Conservation (phyloP, 2,888 invertebrate species). For the Plebejus melissa region DNA sequence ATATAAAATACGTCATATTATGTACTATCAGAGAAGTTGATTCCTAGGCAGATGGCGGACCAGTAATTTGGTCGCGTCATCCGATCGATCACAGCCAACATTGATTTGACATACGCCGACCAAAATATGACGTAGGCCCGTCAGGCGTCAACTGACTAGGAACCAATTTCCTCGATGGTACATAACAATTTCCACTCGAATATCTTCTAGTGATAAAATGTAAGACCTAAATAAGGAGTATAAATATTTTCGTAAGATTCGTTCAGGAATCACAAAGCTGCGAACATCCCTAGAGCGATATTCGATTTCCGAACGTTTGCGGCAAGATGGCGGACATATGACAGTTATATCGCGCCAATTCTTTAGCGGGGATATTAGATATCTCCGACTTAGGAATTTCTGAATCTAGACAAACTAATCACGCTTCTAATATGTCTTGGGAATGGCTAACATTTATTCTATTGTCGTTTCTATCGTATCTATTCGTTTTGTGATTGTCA, state of each 20-base stretch:
- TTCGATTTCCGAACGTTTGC: conserved; percentile 70
- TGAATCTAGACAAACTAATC: conserved; percentile 58
- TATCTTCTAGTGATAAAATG: neutral
- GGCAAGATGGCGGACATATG: conserved; percentile 63
- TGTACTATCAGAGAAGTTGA: no score
- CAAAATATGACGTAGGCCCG: no score
- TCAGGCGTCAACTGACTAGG: no score
- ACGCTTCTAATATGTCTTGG: conserved; percentile 36
- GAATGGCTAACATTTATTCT: conserved; percentile 7
- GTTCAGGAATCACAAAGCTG: conserved; percentile 33
- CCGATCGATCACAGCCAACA: no score
- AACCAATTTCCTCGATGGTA: neutral
- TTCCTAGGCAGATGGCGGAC: no score
- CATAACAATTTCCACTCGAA: neutral
- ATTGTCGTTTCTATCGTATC: neutral
- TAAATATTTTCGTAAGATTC: conserved; percentile 23
- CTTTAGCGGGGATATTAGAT: conserved; percentile 66
- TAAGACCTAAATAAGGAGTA: conserved; percentile 10
- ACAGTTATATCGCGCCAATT: conserved; percentile 71
- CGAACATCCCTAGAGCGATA: conserved; percentile 54
- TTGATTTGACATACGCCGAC: no score
- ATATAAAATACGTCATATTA: no score
- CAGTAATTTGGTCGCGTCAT: no score
- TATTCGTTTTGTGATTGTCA: conserved; percentile 6
- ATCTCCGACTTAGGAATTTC: conserved; percentile 58